Conservation (phyloP, 2,113 vertebrate genomes). For the Nothobranchius kuhntae region DNA sequence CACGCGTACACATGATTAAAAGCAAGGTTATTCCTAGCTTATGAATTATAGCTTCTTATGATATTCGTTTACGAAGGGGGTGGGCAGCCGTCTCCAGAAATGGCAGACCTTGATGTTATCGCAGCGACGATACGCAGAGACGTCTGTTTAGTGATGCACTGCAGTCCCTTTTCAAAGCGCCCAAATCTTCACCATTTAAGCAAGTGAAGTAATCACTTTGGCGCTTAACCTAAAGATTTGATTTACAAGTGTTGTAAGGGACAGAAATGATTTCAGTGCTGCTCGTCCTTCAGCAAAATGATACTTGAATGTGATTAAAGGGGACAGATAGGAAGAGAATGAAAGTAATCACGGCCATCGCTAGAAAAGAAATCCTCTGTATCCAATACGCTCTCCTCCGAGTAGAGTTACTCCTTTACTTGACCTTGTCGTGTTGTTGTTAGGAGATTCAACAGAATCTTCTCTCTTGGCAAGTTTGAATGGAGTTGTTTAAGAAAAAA, state of each 20-base stretch:
- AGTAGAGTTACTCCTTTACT: not conserved
- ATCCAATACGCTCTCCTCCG: slow-evolving; percentile 4
- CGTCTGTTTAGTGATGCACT: not conserved
- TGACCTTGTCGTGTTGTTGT: slow-evolving; percentile 36
- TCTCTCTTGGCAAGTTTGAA: slow-evolving; percentile 28
- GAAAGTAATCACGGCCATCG: not conserved
- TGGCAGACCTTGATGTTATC: no score
- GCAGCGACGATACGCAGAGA: not conserved
- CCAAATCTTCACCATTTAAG: not conserved
- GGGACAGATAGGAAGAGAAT: not conserved
- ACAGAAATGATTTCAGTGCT: not conserved
- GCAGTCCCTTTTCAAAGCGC: not conserved
- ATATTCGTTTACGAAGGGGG: no score
- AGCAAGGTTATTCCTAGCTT: no score
- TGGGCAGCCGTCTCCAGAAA: no score
- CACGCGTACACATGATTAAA: no score
- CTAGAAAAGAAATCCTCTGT: not conserved
- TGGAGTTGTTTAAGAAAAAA: slow-evolving; percentile 32
- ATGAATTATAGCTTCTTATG: no score
- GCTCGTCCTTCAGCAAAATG: not conserved
- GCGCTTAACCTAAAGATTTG: not conserved
- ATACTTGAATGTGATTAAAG: slow-evolving; percentile 1
- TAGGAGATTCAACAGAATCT: slow-evolving; percentile 3
- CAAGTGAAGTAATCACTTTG: not conserved
- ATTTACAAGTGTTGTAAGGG: not conserved